Base-by-base conservation (phyloP, 2,888 invertebrate genomes). In the Elegia similella region DNA sequence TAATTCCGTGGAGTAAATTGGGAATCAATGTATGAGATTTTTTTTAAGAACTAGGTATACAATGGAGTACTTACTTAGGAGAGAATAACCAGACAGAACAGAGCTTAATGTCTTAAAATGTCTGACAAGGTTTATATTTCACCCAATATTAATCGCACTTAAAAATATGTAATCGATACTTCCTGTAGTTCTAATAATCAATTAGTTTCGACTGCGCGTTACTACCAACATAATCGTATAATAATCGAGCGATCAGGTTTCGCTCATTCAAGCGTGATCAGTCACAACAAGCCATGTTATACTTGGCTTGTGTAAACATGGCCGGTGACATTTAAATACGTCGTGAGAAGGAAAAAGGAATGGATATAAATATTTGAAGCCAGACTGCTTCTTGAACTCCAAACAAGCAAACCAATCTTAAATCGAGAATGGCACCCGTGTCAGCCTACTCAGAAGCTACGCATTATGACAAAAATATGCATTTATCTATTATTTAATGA, bases 251-350 rank as follows among this genome's bases (percentile, higher is more conserved):
- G 59, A 58, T 85, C 23, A 23, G 61, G 75, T 86, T 81, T 69
- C 86, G 71, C 65, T 78, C 88, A 88, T 88, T 88, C 80, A 87
- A 67, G 70, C 75, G 70, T 82, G 84, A 87, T 88, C 86, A 88
- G 90, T 84, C 89, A 87, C 88, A 90, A 89, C 89, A 89, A 71
- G 67, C 57, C 85, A 42, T 47, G 47, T 56, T 56, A 48, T 48
- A 56, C 56, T 61, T 62, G 13, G 56, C 57, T 55, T 56, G 16
- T 16, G 29, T 62, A 64, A 62, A 64, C 64, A 64, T 61, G 55
- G 43, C 23, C 42, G 55, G 42, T 44, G 53, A 60, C 60, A 63
- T 63, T 60, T 59, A 62, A 62, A 64, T 62, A 58, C 29, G 42
- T 16, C 64, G 60, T 64, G 62, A 61, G 62, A 62, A 56, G 30